A percentile compares a stretch with the other conserved stretches of the same genome.
These are phyloP conservation scores for Cryptotis parvus DNA, from an alignment of 2,113 vertebrate genomes.

Conservation along the genomic window DNA sequence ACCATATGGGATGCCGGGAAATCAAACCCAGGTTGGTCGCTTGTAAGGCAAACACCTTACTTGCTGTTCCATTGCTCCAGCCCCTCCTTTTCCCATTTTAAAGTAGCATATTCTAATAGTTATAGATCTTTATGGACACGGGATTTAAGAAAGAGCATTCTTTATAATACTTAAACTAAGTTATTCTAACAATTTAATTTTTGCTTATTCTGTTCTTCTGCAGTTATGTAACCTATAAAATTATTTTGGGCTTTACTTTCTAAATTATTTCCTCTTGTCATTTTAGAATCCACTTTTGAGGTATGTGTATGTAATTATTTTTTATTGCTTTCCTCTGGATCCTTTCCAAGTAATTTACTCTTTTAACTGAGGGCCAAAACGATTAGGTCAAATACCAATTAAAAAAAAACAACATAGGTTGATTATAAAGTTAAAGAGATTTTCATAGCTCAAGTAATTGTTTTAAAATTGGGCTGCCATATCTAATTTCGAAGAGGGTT, in stretches of 20 bases:
- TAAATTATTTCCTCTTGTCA: constrained; percentile 60
- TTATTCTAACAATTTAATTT: constrained; percentile 25
- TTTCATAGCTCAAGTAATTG: constrained; percentile 45
- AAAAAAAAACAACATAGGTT: constrained; percentile 31
- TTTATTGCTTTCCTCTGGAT: constrained; percentile 65
- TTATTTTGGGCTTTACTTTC: constrained; percentile 65
- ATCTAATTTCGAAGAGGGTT: background rate
- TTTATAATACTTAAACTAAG: constrained; percentile 30
- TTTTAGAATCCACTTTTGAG: constrained; percentile 50
- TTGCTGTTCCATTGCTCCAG: too few species aligned
- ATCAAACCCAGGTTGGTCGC: too few species aligned
- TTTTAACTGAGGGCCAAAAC: constrained; percentile 63
- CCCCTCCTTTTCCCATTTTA: background rate
- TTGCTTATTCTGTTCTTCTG: background rate
- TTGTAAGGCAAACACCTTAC: too few species aligned
- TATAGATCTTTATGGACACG: background rate
- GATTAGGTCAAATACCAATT: constrained; percentile 62
- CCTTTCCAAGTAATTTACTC: constrained; percentile 66
- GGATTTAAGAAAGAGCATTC: background rate
- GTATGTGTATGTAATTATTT: constrained; percentile 52
- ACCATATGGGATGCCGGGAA: too few species aligned
- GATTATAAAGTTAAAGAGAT: constrained; percentile 36
- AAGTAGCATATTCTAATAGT: constrained; percentile 7
- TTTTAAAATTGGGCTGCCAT: constrained; percentile 31
- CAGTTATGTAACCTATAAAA: constrained; percentile 20